Conservation (phyloP, 1,140 invertebrate genomes). For the Cydia splendana region DNA sequence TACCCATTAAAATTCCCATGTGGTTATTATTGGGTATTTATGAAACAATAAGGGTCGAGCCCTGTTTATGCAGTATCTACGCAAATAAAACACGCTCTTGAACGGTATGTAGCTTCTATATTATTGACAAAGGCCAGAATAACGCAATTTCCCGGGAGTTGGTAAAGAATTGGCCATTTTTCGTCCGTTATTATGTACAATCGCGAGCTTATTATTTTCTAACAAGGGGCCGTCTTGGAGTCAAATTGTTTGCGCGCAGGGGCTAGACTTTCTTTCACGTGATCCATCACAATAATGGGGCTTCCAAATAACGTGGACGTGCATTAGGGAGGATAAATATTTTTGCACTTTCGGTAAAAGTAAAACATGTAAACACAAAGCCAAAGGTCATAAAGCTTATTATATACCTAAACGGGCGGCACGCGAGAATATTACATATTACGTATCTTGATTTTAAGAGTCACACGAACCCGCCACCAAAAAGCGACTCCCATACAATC, state of each 20-base stretch:
- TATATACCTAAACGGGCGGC: too few relatives aligned
- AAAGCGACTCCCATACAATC: too few relatives aligned
- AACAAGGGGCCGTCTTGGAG: neutral
- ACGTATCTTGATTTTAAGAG: too few relatives aligned
- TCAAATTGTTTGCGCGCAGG: neutral
- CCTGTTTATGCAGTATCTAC: neutral
- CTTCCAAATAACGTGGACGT: neutral
- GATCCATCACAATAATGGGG: neutral
- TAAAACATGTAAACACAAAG: neutral
- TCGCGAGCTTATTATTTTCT: slow-evolving; percentile 6
- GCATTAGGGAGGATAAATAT: neutral
- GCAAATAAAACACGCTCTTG: neutral
- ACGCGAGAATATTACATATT: too few relatives aligned
- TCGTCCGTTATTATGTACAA: slow-evolving; percentile 10
- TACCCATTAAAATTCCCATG: neutral
- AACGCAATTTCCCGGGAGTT: neutral
- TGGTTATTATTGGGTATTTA: slow-evolving; percentile 8
- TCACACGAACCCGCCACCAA: too few relatives aligned
- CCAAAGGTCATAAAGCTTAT: neutral
- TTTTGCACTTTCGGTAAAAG: neutral
- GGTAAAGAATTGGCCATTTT: slow-evolving; percentile 12
- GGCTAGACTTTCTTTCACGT: neutral
- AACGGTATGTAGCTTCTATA: neutral
- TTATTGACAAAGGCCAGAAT: slow-evolving; percentile 1
- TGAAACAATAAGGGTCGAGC: neutral